Percentiles rank a stretch among this genome's conserved stretches.
These are phyloP conservation scores for Brotogeris chrysoptera DNA, from an alignment of 2,797 vertebrate species.

Conservation along the genomic window DNA sequence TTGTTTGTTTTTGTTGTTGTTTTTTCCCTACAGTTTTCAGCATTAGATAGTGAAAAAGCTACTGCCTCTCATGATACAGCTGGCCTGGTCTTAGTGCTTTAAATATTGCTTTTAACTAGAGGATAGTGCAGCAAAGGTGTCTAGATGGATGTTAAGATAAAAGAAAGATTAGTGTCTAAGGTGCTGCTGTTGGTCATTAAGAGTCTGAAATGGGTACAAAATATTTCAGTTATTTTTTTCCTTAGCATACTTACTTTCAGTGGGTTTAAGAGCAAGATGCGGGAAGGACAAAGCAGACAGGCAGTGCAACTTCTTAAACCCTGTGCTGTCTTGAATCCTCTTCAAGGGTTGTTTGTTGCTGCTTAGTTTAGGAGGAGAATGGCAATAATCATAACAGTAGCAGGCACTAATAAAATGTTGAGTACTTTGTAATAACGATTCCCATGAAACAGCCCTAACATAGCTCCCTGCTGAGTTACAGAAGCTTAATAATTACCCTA, in stretches of 20 bases:
- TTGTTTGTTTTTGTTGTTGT: too few relatives aligned
- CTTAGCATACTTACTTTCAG: background rate
- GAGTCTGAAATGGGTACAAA: background rate
- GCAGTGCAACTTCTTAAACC: background rate
- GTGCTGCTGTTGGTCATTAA: background rate
- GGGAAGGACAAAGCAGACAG: background rate
- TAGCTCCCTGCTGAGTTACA: background rate
- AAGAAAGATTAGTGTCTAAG: background rate
- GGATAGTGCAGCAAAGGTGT: background rate
- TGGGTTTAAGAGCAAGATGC: background rate
- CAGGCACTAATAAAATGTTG: background rate
- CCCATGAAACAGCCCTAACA: background rate
- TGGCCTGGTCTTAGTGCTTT: background rate
- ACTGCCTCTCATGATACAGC: background rate
- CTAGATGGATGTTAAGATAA: background rate
- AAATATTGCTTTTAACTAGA: background rate
- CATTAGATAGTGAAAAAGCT: background rate
- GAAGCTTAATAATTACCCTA: conserved; percentile 2
- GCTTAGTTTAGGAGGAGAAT: background rate
- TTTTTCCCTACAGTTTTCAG: background rate
- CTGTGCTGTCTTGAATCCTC: background rate
- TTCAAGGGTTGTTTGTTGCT: background rate
- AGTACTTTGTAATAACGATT: background rate
- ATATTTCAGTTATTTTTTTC: background rate
- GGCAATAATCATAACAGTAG: background rate